Evolutionary conservation across 2,797 vertebrate species (phyloP).

Genomic region (Rhadinocentrus ornatus): DNA sequence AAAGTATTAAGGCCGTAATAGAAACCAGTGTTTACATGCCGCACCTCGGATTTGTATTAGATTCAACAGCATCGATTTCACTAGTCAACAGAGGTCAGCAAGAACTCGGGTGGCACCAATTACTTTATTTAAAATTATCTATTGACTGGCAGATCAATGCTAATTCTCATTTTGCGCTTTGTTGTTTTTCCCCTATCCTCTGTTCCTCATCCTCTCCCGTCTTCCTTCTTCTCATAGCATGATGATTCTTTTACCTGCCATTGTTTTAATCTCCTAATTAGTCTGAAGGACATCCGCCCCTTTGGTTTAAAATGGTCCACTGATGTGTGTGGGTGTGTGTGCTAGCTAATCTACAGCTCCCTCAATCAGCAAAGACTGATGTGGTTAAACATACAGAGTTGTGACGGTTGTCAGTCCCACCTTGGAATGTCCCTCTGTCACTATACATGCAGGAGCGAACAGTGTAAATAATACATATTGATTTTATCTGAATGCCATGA

Average conservation of each 20-base stretch:
- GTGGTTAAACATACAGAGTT: constrained; percentile 62
- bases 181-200: constrained; percentile 75
- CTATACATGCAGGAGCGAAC: background rate
- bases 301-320: constrained; percentile 71
- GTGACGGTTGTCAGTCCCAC: constrained; percentile 58
- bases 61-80: constrained; percentile 99
- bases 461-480: background rate
- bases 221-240: constrained; percentile 68
- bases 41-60: constrained; percentile 92
- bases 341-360: constrained; percentile 60
- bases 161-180: constrained; percentile 92
- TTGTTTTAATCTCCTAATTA: constrained; percentile 96
- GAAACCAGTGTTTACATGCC: constrained; percentile 98
- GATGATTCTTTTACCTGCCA: constrained; percentile 90
- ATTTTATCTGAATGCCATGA: background rate
- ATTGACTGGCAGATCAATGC: constrained; percentile 96
- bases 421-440: constrained; percentile 45
- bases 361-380: constrained; percentile 64
- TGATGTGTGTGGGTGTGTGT: constrained; percentile 60
- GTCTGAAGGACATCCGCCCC: constrained; percentile 91
- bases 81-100: constrained; percentile 97
- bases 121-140: constrained; percentile 99
- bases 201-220: constrained; percentile 50
- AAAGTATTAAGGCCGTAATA: constrained; percentile 90
- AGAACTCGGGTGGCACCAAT: constrained; percentile 94